A percentile compares a stretch with the other conserved stretches of the same genome.
Conservation (phyloP, 2,113 vertebrate species). For the Monopterus albus region DNA sequence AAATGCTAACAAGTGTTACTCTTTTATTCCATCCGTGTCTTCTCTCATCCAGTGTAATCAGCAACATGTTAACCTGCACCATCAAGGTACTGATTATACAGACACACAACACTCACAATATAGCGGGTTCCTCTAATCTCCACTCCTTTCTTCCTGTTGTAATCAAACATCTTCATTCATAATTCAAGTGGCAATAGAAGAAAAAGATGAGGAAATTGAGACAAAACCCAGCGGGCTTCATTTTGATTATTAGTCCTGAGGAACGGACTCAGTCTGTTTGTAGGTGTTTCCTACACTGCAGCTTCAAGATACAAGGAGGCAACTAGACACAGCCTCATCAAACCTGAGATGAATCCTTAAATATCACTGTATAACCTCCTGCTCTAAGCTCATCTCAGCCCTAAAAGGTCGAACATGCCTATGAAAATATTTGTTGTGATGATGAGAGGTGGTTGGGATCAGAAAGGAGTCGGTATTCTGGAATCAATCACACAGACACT, state of each 20-base stretch:
- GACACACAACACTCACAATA: slow-evolving; percentile 8
- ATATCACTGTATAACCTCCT: slow-evolving; percentile 26
- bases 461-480: slow-evolving; percentile 62
- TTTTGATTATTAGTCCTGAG: slow-evolving; percentile 30
- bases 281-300: neutral
- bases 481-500: slow-evolving; percentile 70
- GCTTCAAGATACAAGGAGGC: slow-evolving; percentile 1
- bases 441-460: slow-evolving; percentile 39
- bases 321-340: slow-evolving; percentile 16
- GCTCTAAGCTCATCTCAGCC: slow-evolving; percentile 27
- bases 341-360: slow-evolving; percentile 4
- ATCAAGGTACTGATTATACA: slow-evolving; percentile 57
- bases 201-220: slow-evolving; percentile 46
- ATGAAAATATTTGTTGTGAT: slow-evolving; percentile 40
- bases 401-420: slow-evolving; percentile 23
- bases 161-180: slow-evolving; percentile 65
- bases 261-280: neutral
- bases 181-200: slow-evolving; percentile 58
- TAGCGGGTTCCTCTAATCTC: slow-evolving; percentile 44
- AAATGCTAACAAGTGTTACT: slow-evolving; percentile 39
- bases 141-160: slow-evolving; percentile 53
- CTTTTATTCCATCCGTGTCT: slow-evolving; percentile 25
- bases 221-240: slow-evolving; percentile 38
- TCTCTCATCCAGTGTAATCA: slow-evolving; percentile 45
- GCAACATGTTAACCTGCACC: slow-evolving; percentile 56